phyloP scores from a whole-genome alignment of 2,888 invertebrate species.

The Dynastes grantii region DNA sequence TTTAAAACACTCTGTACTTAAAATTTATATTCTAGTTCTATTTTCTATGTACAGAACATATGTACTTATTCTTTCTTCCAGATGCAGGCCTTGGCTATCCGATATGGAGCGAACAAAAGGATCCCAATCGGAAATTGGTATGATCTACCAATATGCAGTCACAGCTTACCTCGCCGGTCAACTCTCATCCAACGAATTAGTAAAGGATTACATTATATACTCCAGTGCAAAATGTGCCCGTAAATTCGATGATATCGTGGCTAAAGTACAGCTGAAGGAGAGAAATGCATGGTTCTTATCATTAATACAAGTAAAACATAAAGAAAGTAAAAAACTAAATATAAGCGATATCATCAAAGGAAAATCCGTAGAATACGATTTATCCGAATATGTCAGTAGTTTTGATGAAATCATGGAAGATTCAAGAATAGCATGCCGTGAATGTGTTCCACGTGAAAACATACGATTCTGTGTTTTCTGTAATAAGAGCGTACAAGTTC shows the following conservation, averaged over 20 bases:
- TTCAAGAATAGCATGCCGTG: neutral
- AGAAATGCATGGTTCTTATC: neutral
- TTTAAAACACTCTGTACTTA: too few species aligned
- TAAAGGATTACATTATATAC: neutral
- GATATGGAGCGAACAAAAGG: constrained; percentile 2
- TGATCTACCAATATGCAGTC: neutral
- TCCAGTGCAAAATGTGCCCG: neutral
- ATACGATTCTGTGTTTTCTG: neutral
- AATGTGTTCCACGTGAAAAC: neutral
- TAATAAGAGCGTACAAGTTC: neutral
- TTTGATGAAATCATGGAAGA: neutral
- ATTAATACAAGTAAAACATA: neutral
- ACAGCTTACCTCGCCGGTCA: neutral
- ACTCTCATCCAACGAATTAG: neutral
- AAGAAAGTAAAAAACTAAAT: neutral
- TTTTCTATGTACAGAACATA: too few species aligned
- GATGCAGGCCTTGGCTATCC: too few species aligned
- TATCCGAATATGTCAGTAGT: neutral
- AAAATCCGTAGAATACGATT: neutral
- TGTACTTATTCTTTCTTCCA: too few species aligned
- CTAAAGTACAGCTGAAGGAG: neutral
- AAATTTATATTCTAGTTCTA: too few species aligned
- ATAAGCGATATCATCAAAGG: neutral
- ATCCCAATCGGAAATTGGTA: neutral
- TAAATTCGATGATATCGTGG: constrained; percentile 2